A percentile compares a stretch with the other conserved stretches of the same genome.
phyloP scores from a whole-genome alignment of 1,140 invertebrate genomes.

The Brachionus asplanchnoidis region DNA sequence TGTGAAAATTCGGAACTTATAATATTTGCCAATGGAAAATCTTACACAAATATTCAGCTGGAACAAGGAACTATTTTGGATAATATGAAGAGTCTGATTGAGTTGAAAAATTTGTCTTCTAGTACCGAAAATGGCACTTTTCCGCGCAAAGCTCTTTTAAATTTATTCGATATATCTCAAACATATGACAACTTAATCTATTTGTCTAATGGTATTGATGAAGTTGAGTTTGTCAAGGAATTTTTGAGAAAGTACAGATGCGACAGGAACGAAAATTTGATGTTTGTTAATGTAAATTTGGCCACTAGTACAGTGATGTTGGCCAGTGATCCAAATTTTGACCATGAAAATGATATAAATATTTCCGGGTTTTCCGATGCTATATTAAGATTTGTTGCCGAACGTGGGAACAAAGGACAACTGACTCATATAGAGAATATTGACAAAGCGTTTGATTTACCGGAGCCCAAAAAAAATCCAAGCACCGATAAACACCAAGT shows the following conservation, averaged over 20 bases:
- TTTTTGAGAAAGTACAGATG: conserved; percentile 51
- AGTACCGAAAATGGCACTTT: not conserved
- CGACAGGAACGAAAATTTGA: conserved; percentile 50
- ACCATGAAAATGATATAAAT: conserved; percentile 55
- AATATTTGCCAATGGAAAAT: conserved; percentile 44
- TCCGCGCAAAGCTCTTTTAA: not conserved
- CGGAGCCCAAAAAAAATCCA: not conserved
- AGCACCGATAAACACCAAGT: not conserved
- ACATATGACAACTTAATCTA: conserved; percentile 34
- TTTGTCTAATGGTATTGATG: conserved; percentile 22
- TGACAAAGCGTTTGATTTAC: conserved; percentile 53
- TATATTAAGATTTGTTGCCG: conserved; percentile 57
- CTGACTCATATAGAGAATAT: conserved; percentile 58
- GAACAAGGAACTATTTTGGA: conserved; percentile 54
- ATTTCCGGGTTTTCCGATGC: conserved; percentile 57
- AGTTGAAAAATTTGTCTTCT: not conserved
- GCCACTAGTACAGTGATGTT: not conserved
- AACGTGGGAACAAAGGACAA: conserved; percentile 54
- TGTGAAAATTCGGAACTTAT: conserved; percentile 56
- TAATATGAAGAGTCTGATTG: conserved; percentile 48
- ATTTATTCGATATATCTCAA: conserved; percentile 26
- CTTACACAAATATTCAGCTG: conserved; percentile 46
- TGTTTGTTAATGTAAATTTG: conserved; percentile 52
- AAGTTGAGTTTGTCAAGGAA: conserved; percentile 45
- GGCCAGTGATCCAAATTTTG: conserved; percentile 45